Evolutionary conservation across 2,888 invertebrate species (phyloP).

Genomic region (Mamestra brassicae): DNA sequence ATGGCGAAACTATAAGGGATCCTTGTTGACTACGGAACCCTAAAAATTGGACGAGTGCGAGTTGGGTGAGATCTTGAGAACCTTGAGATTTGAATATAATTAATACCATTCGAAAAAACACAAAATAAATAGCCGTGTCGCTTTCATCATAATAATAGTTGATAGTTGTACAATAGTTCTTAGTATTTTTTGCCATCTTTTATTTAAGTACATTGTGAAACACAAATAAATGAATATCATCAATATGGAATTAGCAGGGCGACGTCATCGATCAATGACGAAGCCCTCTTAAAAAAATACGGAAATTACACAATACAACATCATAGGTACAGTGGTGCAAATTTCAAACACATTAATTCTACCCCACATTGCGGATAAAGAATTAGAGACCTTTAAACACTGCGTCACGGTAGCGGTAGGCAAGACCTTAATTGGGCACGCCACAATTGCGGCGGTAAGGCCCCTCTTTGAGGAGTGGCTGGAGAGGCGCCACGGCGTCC

Average conservation of each 20-base stretch:
- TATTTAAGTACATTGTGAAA: neutral
- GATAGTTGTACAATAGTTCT: neutral
- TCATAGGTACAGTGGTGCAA: neutral
- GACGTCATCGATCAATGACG: neutral
- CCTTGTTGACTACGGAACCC: too few species aligned
- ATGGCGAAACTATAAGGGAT: too few species aligned
- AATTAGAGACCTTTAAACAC: too few species aligned
- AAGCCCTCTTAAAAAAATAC: too few species aligned
- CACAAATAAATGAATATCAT: neutral
- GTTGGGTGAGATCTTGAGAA: neutral
- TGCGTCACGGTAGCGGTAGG: too few species aligned
- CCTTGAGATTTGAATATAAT: neutral
- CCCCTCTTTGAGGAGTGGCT: too few species aligned
- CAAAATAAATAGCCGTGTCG: neutral
- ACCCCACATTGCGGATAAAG: neutral
- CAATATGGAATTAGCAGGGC: neutral
- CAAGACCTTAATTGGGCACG: too few species aligned
- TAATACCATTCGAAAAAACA: neutral
- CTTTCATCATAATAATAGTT: conserved; percentile 1
- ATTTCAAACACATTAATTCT: neutral
- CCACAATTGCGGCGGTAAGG: too few species aligned
- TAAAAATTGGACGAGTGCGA: neutral
- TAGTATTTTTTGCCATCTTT: neutral
- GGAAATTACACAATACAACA: neutral
- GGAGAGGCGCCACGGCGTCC: too few species aligned